phyloP scores from a whole-genome alignment of 2,888 invertebrate genomes.

The Alentia gelatinosa region DNA sequence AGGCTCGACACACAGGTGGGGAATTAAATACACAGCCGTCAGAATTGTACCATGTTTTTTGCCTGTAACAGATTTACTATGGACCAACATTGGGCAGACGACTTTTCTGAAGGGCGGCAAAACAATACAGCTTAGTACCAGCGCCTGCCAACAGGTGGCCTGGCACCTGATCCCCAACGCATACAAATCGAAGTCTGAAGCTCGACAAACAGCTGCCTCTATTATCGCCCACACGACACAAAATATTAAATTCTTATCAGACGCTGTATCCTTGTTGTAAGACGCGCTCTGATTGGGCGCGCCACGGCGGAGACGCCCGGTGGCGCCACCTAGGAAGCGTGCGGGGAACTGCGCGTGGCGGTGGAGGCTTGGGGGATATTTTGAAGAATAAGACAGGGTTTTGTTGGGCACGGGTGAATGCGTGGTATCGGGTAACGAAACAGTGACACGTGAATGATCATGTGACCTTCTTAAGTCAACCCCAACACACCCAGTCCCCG shows the following conservation, averaged over 20 bases:
- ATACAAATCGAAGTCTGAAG: not conserved
- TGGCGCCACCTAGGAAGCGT: not conserved
- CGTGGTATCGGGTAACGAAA: not conserved
- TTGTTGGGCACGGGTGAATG: too few relatives aligned
- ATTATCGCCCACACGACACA: not conserved
- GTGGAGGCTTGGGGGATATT: not conserved
- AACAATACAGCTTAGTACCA: slow-evolving; percentile 13
- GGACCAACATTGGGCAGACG: not conserved
- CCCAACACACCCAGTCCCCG: too few relatives aligned
- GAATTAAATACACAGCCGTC: not conserved
- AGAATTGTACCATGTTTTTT: not conserved
- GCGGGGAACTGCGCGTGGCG: not conserved
- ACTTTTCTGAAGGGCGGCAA: not conserved
- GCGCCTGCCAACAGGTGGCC: not conserved
- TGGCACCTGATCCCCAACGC: not conserved
- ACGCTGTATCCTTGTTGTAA: not conserved
- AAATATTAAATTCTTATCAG: slow-evolving; percentile 12
- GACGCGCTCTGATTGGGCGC: not conserved
- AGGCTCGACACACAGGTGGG: not conserved
- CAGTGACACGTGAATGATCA: not conserved
- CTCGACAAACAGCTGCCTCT: slow-evolving; percentile 15
- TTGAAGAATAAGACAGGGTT: not conserved
- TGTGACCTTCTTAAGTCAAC: not conserved
- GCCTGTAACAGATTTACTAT: not conserved
- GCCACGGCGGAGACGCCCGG: not conserved